Evolutionary conservation across 2,888 invertebrate genomes (phyloP).

Genomic region (Epinotia brunnichana): DNA sequence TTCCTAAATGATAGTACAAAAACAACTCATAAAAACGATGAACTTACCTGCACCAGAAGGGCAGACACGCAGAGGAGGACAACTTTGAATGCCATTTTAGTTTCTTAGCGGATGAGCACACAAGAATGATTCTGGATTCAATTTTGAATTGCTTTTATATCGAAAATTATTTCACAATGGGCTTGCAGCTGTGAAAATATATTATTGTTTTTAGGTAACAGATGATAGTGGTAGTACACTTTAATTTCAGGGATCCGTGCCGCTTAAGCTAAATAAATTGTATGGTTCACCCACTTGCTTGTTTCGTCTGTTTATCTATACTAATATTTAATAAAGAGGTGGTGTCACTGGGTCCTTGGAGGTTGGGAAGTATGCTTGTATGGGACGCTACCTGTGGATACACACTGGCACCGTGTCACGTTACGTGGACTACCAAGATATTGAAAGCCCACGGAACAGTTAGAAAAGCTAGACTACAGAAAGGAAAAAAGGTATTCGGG

Average conservation of each 20-base stretch:
- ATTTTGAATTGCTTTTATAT: not conserved
- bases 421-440: too few relatives aligned
- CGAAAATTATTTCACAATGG: not conserved
- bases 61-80: conserved; percentile 44
- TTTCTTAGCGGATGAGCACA: conserved; percentile 14
- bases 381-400: too few relatives aligned
- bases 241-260: not conserved
- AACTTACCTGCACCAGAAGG: conserved; percentile 22
- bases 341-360: too few relatives aligned
- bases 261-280: not conserved
- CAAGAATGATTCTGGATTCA: conserved; percentile 4
- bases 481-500: too few relatives aligned
- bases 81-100: conserved; percentile 30
- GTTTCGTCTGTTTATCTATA: too few relatives aligned
- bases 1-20: not conserved
- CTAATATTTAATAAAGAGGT: too few relatives aligned
- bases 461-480: too few relatives aligned
- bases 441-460: too few relatives aligned
- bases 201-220: not conserved
- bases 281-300: too few relatives aligned
- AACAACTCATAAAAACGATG: too few relatives aligned
- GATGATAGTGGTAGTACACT: not conserved
- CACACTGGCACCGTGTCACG: too few relatives aligned
- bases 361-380: too few relatives aligned
- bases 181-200: not conserved